Percentiles rank a stretch among this genome's conserved stretches.
Evolutionary conservation across 1,140 invertebrate species (phyloP).

Genomic region (Arion vulgaris): DNA sequence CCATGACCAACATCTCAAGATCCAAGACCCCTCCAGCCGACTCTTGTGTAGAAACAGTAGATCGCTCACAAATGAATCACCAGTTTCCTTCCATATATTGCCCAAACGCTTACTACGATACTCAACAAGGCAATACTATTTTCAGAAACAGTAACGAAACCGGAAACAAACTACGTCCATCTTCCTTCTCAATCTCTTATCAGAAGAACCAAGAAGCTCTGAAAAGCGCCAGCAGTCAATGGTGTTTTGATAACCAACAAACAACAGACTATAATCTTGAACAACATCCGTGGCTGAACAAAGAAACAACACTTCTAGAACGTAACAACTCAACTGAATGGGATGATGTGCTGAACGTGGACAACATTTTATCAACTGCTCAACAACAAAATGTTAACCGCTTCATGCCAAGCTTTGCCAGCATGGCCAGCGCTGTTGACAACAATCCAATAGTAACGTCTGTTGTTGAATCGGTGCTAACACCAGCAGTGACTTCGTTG

Average conservation of each 20-base stretch:
- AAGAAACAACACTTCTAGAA: neutral
- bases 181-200: neutral
- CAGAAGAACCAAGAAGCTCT: neutral
- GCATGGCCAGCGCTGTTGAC: constrained; percentile 24
- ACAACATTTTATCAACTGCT: neutral
- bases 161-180: neutral
- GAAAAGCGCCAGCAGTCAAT: neutral
- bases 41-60: neutral
- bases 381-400: neutral
- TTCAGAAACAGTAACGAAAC: neutral
- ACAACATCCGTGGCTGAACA: neutral
- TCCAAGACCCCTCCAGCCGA: neutral
- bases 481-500: neutral
- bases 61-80: neutral
- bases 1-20: neutral
- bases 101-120: neutral
- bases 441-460: constrained; percentile 29
- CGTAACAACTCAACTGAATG: neutral
- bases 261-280: neutral
- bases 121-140: neutral
- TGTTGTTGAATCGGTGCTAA: constrained; percentile 18
- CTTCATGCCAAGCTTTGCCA: constrained; percentile 27
- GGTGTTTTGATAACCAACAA: neutral
- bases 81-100: neutral
- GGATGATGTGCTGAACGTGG: neutral